Evolutionary conservation across 2,888 invertebrate species (phyloP).

Genomic region (Agonopterix arenella): DNA sequence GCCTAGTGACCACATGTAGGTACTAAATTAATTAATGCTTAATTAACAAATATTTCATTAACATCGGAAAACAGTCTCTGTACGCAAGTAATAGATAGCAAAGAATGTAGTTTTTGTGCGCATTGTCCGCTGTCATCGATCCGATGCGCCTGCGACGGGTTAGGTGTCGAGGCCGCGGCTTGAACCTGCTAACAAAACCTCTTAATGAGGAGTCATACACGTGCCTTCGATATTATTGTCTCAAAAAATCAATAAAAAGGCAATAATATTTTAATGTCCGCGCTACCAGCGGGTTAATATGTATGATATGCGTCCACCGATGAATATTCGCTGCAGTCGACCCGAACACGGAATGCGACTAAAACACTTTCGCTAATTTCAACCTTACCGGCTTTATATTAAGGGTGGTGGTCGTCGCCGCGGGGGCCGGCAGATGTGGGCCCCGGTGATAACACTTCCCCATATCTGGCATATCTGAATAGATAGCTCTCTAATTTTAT

Average conservation of each 20-base stretch:
- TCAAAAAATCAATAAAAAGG: neutral
- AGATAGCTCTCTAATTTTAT: constrained; percentile 55
- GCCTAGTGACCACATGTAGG: too few relatives aligned
- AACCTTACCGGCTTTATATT: too few relatives aligned
- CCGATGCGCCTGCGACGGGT: too few relatives aligned
- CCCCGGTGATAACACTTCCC: constrained; percentile 8
- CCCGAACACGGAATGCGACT: neutral
- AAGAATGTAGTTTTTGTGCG: too few relatives aligned
- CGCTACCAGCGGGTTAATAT: neutral
- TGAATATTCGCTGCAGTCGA: neutral
- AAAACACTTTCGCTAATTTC: neutral
- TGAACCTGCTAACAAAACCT: neutral
- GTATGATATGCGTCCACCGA: too few relatives aligned
- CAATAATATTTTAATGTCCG: constrained; percentile 1
- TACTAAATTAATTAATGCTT: too few relatives aligned
- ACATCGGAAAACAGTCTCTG: neutral
- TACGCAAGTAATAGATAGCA: neutral
- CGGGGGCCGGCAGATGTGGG: constrained; percentile 17
- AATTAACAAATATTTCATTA: too few relatives aligned
- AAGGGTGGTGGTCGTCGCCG: neutral
- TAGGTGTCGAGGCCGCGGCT: too few relatives aligned
- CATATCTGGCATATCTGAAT: constrained; percentile 46
- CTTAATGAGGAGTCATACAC: neutral
- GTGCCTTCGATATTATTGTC: neutral
- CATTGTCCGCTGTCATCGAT: too few relatives aligned